Evolutionary conservation across 92 coral and sea anemone species (phyloP).

Genomic region (Diadumene lineata): DNA sequence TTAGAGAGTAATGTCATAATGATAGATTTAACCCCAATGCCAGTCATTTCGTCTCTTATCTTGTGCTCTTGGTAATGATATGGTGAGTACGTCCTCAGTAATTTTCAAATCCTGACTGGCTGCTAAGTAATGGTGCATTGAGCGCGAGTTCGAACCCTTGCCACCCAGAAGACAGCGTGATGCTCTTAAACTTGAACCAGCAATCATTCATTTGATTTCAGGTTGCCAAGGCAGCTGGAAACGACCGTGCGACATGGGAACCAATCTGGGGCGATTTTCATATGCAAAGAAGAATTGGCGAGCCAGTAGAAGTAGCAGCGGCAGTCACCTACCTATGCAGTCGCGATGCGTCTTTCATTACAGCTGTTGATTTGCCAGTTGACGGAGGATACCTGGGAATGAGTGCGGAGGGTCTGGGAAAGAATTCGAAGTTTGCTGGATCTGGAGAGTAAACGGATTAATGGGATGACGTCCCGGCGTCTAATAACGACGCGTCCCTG

Average conservation of each 20-base stretch:
- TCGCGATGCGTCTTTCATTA: constrained; percentile 43
- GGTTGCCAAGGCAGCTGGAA: constrained; percentile 4
- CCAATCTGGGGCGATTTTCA: constrained; percentile 37
- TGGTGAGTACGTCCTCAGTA: no score
- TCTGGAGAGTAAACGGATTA: not conserved
- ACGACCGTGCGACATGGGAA: constrained; percentile 29
- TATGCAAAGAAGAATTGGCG: constrained; percentile 46
- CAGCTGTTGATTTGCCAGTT: constrained; percentile 28
- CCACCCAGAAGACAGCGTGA: no score
- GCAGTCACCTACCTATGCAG: constrained; percentile 58
- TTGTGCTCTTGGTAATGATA: no score
- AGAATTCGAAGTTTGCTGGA: constrained; percentile 17
- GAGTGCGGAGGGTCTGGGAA: constrained; percentile 46
- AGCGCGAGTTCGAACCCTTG: no score
- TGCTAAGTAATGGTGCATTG: no score
- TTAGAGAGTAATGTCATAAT: no score
- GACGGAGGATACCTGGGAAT: constrained; percentile 55
- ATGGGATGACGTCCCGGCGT: no score
- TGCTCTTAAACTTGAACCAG: no score
- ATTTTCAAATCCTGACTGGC: no score
- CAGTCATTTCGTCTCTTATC: no score
- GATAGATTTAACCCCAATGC: no score
- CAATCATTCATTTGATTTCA: not conserved
- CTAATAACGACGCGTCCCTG: no score
- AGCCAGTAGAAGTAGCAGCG: constrained; percentile 60